Base-by-base conservation (phyloP, 2,888 invertebrate genomes). In the Plebejus melissa region DNA sequence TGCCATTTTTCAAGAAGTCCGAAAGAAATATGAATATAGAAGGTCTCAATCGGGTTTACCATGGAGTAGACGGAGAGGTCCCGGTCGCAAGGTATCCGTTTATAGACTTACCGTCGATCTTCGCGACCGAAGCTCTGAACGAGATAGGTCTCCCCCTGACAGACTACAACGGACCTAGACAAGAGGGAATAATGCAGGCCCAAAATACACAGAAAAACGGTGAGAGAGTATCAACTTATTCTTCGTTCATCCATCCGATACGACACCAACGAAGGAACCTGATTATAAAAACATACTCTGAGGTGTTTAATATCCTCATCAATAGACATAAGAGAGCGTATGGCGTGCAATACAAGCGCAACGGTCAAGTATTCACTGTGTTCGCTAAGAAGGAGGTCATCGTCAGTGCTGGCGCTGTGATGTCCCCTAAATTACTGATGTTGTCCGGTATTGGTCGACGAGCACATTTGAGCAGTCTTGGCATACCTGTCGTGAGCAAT, bases 1-100 rank as follows among this genome's bases (percentile, higher is more conserved):
- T 96, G 50, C 96, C 96, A 0, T 96, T 96, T 84, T 97, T 95
- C 84, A 94, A 91, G 77, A 95, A 95, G 85, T 95, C 95, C 0
- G 95, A 96, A 84, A 90, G 94, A 77, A 96, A 95, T 80, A 82
- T 94, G 70, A 93, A 95, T 81, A 81, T 87, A 1, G 93, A 93
- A 78, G 86, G 86, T 1, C 82, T 94, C 2, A 89, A 95, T 80
- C 88, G 89, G 0, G 83, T 90, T 75, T 95, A 95, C 81, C 96
- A 96, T 80, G 94, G 94, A 0, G 89, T 88, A 6, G 88, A 93
- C 0, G 96, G 96, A 0, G 94, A 95, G 75, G 94, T 94, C 79
- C 93, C 90, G 11, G 94, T 96, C 0, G 94, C 95, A 77, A 86
- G 94, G 77, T 95, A 94, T 76, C 94, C 95, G 0, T 95, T 95